Percentiles rank a stretch among this genome's conserved stretches.
phyloP scores from a whole-genome alignment of 2,797 vertebrate species.

The Gadopsis bispinosus region DNA sequence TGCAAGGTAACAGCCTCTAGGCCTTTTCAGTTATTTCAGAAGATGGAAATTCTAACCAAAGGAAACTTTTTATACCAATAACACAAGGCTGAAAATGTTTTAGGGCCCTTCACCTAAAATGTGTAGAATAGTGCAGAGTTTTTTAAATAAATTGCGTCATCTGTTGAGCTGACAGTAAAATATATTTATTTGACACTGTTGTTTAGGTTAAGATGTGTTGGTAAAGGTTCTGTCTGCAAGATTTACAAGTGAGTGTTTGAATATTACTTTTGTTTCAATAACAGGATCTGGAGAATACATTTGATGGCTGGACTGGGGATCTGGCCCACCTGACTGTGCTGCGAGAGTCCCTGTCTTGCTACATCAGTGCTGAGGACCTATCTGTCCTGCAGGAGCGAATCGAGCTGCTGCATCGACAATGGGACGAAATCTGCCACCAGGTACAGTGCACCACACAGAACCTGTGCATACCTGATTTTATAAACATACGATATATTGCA shows the following conservation, averaged over 20 bases:
- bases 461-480: not conserved
- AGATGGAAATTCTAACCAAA: not conserved
- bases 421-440: slow-evolving; percentile 97
- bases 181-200: not conserved
- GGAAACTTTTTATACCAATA: not conserved
- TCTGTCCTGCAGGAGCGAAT: slow-evolving; percentile 92
- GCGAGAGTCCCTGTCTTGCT: slow-evolving; percentile 87
- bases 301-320: slow-evolving; percentile 93
- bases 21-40: too few species aligned
- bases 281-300: slow-evolving; percentile 93
- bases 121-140: not conserved
- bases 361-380: slow-evolving; percentile 91
- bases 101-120: not conserved
- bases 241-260: not conserved
- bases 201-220: not conserved
- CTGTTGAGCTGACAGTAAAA: not conserved
- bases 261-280: not conserved
- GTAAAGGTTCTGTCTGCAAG: not conserved
- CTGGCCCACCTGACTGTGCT: slow-evolving; percentile 88
- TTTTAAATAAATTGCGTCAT: not conserved
- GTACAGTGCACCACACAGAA: slow-evolving; percentile 71
- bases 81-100: not conserved
- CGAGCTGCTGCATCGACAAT: slow-evolving; percentile 94
- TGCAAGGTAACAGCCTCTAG: slow-evolving; percentile 87
- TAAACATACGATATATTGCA: not conserved